Conservation (phyloP, 2,888 invertebrate genomes). For the Lepidocyrtoides sp. region DNA sequence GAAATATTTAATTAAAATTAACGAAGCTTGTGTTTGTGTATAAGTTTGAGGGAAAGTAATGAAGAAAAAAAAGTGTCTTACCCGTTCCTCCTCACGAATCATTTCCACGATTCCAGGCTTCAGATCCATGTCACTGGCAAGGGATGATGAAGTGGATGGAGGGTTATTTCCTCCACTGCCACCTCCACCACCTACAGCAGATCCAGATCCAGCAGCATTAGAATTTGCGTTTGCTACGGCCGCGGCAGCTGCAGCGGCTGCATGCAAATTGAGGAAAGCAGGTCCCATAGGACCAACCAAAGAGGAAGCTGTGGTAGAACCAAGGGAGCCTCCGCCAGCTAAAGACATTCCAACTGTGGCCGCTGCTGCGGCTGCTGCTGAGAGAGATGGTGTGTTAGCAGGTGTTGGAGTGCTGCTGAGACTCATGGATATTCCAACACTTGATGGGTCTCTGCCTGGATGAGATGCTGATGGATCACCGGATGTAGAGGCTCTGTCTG, state of each 20-base stretch:
- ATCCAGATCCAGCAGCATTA: constrained; percentile 39
- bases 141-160: constrained; percentile 78
- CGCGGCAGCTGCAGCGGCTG: constrained; percentile 82
- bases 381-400: constrained; percentile 76
- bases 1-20: constrained; percentile 77
- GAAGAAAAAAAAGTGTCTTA: constrained; percentile 88
- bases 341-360: constrained; percentile 77
- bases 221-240: constrained; percentile 80
- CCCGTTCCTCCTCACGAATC: constrained; percentile 98
- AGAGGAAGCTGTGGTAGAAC: constrained; percentile 63
- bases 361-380: constrained; percentile 69
- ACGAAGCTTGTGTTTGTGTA: background rate
- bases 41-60: background rate
- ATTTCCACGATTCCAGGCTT: constrained; percentile 98
- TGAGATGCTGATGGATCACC: constrained; percentile 86
- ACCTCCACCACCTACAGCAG: constrained; percentile 63
- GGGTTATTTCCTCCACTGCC: constrained; percentile 63
- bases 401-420: constrained; percentile 76
- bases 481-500: constrained; percentile 87
- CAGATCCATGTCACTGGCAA: constrained; percentile 94
- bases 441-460: constrained; percentile 58
- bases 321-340: constrained; percentile 60
- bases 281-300: constrained; percentile 76
- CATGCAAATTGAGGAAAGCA: constrained; percentile 82
- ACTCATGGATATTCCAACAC: constrained; percentile 65